phyloP scores from a whole-genome alignment of 1,140 invertebrate genomes.

The Trissolcus basalis region DNA sequence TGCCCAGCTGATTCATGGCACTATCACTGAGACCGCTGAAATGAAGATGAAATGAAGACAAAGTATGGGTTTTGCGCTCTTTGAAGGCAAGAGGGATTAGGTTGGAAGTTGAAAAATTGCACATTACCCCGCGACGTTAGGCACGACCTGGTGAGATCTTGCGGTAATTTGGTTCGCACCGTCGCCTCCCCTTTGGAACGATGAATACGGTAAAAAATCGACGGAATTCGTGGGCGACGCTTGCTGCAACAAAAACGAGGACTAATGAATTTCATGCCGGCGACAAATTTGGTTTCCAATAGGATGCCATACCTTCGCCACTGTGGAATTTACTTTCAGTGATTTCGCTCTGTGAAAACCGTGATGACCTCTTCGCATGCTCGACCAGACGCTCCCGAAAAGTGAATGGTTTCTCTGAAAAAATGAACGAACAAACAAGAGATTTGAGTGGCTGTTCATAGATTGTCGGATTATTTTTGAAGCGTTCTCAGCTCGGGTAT shows the following conservation, averaged over 20 bases:
- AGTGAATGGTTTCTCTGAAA: constrained; percentile 95
- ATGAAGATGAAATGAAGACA: constrained; percentile 18
- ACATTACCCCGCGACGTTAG: constrained; percentile 75
- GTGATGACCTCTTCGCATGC: constrained; percentile 84
- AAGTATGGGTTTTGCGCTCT: not conserved
- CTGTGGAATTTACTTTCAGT: constrained; percentile 78
- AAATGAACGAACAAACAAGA: no score
- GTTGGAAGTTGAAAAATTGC: not conserved
- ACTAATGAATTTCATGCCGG: not conserved
- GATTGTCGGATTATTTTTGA: no score
- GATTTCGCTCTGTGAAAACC: constrained; percentile 79
- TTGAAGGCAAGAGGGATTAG: no score
- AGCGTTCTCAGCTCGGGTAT: no score
- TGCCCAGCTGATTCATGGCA: constrained; percentile 69
- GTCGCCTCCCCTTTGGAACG: constrained; percentile 76
- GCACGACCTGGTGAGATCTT: constrained; percentile 75
- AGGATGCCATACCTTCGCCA: constrained; percentile 63
- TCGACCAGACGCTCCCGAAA: constrained; percentile 96
- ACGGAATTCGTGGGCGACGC: constrained; percentile 79
- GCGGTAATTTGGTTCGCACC: constrained; percentile 74
- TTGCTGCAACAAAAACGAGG: constrained; percentile 57
- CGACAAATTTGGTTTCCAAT: no score
- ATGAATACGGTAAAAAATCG: constrained; percentile 80
- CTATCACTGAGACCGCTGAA: constrained; percentile 69
- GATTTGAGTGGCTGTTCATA: no score